Evolutionary conservation across 2,888 invertebrate genomes (phyloP).

Genomic region (Nezara viridula): DNA sequence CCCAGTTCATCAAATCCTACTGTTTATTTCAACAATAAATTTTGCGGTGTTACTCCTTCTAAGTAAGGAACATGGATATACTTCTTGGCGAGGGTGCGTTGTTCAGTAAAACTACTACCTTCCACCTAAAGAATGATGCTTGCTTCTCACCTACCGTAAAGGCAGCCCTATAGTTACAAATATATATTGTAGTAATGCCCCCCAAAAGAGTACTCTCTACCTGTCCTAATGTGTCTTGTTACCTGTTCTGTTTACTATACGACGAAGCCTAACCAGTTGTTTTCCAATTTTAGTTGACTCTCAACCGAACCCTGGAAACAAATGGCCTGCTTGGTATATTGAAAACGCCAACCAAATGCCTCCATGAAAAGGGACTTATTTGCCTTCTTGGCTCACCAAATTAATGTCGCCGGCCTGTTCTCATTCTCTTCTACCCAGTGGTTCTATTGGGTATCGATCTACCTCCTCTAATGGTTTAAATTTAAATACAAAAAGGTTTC

Average conservation of each 20-base stretch:
- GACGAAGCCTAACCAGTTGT: background rate
- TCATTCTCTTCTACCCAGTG: background rate
- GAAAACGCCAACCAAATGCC: conserved; percentile 46
- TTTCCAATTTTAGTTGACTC: conserved; percentile 43
- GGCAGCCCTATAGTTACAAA: conserved; percentile 16
- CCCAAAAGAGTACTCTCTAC: background rate
- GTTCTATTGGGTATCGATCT: background rate
- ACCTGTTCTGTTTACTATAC: conserved; percentile 16
- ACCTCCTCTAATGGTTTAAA: background rate
- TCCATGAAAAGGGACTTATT: conserved; percentile 36
- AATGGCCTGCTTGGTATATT: conserved; percentile 34
- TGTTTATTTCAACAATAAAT: too few species aligned
- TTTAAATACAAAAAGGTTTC: background rate
- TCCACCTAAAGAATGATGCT: background rate
- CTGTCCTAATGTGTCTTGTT: background rate
- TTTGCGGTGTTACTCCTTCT: too few species aligned
- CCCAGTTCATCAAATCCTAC: too few species aligned
- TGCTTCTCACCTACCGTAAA: background rate
- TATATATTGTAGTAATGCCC: conserved; percentile 40
- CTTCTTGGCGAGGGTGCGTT: background rate
- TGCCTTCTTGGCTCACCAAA: background rate
- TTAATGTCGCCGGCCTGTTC: background rate
- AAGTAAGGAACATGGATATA: too few species aligned
- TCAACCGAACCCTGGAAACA: conserved; percentile 6
- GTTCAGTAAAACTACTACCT: background rate